Conservation (phyloP, 2,888 invertebrate species). For the Brassicogethes aeneus region DNA sequence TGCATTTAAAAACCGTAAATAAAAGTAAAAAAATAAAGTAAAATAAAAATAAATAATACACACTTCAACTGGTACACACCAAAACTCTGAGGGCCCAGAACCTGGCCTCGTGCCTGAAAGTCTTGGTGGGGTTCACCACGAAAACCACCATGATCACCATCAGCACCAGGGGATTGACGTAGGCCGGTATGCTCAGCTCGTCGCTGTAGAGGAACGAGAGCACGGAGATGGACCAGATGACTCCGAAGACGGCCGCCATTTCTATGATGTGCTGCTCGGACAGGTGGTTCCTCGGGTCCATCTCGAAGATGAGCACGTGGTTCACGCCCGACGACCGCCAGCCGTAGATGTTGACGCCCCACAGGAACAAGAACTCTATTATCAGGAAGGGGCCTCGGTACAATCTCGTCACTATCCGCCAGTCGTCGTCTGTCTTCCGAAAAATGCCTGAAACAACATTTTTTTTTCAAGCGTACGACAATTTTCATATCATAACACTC, state of each 20-base stretch:
- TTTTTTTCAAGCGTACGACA: too few species aligned
- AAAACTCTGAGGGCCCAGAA: conserved; percentile 89
- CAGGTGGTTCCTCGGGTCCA: conserved; percentile 90
- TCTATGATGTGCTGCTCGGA: conserved; percentile 95
- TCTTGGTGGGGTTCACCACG: conserved; percentile 85
- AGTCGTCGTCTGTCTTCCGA: conserved; percentile 61
- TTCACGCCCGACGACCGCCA: conserved; percentile 97
- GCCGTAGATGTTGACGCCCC: conserved; percentile 94
- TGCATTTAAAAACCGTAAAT: neutral
- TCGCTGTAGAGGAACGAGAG: conserved; percentile 73
- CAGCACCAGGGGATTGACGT: conserved; percentile 82
- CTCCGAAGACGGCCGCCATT: conserved; percentile 85
- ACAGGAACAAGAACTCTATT: conserved; percentile 85
- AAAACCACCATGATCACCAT: conserved; percentile 75
- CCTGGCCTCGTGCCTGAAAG: conserved; percentile 85
- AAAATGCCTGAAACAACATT: conserved; percentile 55
- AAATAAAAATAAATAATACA: conserved; percentile 5
- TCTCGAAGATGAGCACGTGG: conserved; percentile 94
- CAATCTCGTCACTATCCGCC: conserved; percentile 80
- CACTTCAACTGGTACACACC: conserved; percentile 48
- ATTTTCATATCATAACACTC: too few species aligned
- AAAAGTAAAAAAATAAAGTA: conserved; percentile 1
- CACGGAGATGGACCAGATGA: conserved; percentile 88
- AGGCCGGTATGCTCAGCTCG: conserved; percentile 82
- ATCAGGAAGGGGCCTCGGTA: conserved; percentile 91